These are phyloP conservation scores for Octodonta nipae DNA, from an alignment of 2,888 invertebrate species.

Conservation along the genomic window DNA sequence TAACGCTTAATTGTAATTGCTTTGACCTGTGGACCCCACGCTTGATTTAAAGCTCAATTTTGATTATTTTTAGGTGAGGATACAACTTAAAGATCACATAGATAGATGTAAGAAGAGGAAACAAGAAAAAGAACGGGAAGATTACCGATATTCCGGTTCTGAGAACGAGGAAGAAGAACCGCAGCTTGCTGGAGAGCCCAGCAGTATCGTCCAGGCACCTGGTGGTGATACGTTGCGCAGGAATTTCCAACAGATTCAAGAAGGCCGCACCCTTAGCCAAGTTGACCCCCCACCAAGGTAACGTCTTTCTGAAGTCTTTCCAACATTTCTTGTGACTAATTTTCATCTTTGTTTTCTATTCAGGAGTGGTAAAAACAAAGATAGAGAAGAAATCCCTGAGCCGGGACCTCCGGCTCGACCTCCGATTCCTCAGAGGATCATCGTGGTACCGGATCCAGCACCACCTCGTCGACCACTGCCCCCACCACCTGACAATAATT, in stretches of 20 bases:
- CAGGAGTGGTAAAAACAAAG: constrained; percentile 34
- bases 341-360: constrained; percentile 4
- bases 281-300: constrained; percentile 43
- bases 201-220: constrained; percentile 79
- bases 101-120: constrained; percentile 92
- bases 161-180: constrained; percentile 94
- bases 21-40: too few relatives aligned
- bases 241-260: constrained; percentile 97
- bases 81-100: constrained; percentile 98
- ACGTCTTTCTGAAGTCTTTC: not conserved
- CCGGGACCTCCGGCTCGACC: constrained; percentile 81
- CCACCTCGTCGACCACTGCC: constrained; percentile 63
- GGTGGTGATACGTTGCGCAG: constrained; percentile 91
- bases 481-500: constrained; percentile 59
- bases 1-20: too few relatives aligned
- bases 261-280: constrained; percentile 50
- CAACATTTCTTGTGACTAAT: not conserved
- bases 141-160: constrained; percentile 80
- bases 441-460: constrained; percentile 78
- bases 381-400: constrained; percentile 56
- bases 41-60: too few relatives aligned
- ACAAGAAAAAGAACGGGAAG: constrained; percentile 71
- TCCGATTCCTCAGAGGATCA: constrained; percentile 79
- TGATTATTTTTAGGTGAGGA: constrained; percentile 62
- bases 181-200: constrained; percentile 83